phyloP scores from a whole-genome alignment of 1,140 invertebrate genomes.

The Monochamus saltuarius region DNA sequence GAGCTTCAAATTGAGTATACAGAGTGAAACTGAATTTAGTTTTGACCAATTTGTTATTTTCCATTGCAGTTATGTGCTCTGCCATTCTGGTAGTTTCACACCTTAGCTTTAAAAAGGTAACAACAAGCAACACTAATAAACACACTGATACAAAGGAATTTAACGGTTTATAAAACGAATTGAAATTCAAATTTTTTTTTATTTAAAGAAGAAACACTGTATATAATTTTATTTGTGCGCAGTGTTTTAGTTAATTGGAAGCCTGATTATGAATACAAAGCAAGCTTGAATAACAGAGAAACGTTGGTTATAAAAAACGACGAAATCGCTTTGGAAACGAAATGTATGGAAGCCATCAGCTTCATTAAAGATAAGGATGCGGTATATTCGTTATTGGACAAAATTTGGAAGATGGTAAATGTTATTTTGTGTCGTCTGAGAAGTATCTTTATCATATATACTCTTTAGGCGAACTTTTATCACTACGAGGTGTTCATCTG shows the following conservation, averaged over 20 bases:
- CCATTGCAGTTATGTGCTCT: too few relatives aligned
- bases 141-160: too few relatives aligned
- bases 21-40: too few relatives aligned
- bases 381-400: conserved; percentile 5
- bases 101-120: too few relatives aligned
- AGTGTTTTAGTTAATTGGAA: conserved; percentile 39
- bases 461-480: conserved; percentile 42
- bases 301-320: conserved; percentile 27
- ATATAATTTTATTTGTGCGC: too few relatives aligned
- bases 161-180: too few relatives aligned
- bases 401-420: conserved; percentile 27
- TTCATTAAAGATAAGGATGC: conserved; percentile 26
- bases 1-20: too few relatives aligned
- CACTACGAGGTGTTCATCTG: conserved; percentile 45
- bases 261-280: conserved; percentile 34
- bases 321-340: conserved; percentile 23
- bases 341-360: conserved; percentile 29
- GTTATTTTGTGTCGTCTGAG: not conserved
- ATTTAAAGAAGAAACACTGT: too few relatives aligned
- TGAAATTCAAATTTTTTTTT: too few relatives aligned
- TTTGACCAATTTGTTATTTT: too few relatives aligned
- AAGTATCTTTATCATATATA: not conserved
- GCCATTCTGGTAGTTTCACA: too few relatives aligned
- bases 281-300: conserved; percentile 22
- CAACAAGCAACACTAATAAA: too few relatives aligned